Evolutionary conservation across 2,113 vertebrate genomes (phyloP).

Genomic region (Rhodinocichla rosea): DNA sequence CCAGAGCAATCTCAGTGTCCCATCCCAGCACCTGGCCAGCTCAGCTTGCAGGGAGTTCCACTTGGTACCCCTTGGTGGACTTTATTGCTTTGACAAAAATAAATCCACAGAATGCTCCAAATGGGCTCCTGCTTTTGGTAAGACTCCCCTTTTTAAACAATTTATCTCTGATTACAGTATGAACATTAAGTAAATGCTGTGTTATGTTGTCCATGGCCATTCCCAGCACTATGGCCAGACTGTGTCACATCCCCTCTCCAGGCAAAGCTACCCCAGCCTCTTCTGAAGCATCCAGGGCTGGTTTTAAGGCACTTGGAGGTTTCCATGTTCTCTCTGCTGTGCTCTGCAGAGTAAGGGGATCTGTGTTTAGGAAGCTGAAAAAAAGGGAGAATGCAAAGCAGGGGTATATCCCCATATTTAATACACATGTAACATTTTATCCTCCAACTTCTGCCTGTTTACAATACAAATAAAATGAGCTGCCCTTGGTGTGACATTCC

Average conservation of each 20-base stretch:
- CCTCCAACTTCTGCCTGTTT: slow-evolving; percentile 41
- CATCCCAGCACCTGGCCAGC: background rate
- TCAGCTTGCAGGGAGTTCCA: background rate
- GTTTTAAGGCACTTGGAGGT: background rate
- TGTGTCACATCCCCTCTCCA: accelerated
- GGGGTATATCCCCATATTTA: slow-evolving; percentile 21
- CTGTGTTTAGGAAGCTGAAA: slow-evolving; percentile 20
- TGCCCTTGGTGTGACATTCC: slow-evolving; percentile 66
- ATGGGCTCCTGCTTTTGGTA: background rate
- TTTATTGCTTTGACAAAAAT: background rate
- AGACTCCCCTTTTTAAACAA: background rate
- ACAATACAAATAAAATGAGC: slow-evolving; percentile 47
- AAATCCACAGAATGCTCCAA: background rate
- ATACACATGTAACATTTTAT: slow-evolving; percentile 50
- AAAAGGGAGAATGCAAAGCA: background rate
- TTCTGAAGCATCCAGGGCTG: background rate
- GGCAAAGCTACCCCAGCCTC: background rate
- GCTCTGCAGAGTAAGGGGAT: slow-evolving; percentile 1
- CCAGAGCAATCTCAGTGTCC: background rate
- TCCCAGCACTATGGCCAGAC: background rate
- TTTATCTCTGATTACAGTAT: background rate
- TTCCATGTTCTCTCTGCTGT: background rate
- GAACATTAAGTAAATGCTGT: background rate
- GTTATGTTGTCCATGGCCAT: background rate
- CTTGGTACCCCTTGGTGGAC: background rate